These are phyloP conservation scores for Psophia crepitans DNA, from an alignment of 2,113 vertebrate species.

Conservation along the genomic window DNA sequence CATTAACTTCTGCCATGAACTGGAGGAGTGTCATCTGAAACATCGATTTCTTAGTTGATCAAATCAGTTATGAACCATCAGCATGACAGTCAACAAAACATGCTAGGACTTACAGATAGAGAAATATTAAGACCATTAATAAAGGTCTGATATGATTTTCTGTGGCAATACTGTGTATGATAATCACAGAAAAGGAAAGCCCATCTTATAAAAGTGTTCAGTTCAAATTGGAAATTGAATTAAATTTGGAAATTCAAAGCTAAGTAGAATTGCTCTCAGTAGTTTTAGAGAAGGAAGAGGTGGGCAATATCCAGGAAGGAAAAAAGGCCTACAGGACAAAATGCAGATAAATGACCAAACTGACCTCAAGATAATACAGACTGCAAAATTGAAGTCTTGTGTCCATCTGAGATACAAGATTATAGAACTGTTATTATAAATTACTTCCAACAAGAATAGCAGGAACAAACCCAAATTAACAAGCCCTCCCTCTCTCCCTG, in stretches of 20 bases:
- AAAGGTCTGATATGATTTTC: background rate
- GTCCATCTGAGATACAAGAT: background rate
- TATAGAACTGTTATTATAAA: background rate
- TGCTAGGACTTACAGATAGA: background rate
- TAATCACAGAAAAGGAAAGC: background rate
- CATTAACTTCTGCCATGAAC: background rate
- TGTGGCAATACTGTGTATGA: background rate
- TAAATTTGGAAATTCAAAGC: background rate
- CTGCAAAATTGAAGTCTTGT: background rate
- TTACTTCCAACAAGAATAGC: background rate
- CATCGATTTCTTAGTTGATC: background rate
- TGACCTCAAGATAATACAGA: background rate
- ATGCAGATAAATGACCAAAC: background rate
- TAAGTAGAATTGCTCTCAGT: background rate
- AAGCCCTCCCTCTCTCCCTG: background rate
- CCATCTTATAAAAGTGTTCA: background rate
- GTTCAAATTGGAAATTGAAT: too few species aligned
- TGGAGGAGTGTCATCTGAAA: background rate
- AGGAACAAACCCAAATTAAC: background rate
- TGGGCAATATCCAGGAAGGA: background rate
- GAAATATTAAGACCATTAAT: background rate
- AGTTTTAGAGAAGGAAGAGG: background rate
- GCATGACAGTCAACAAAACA: background rate
- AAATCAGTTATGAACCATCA: background rate
- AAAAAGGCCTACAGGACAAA: background rate